Base-by-base conservation (phyloP, 2,797 vertebrate genomes). In the Phalloptychus januarius region DNA sequence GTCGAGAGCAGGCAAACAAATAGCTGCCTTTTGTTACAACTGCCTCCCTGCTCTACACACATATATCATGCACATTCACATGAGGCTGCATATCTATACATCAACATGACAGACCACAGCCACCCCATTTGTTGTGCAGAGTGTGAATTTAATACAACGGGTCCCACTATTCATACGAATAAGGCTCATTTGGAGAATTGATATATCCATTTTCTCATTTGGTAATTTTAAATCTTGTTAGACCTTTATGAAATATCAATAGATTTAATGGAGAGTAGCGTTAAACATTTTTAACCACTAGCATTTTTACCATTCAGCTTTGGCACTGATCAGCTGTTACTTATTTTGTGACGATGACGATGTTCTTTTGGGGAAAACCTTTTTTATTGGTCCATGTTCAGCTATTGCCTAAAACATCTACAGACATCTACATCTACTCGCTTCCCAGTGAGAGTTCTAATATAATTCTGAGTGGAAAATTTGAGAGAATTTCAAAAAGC, bases 21-120 rank as follows among this genome's bases (percentile, higher is more conserved):
- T 94, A 93, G 91, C 87, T 92, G 89, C 90, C 88, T 95, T 96
- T 95, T 94, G 80, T 96, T 95, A 92, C 91, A 79, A 82, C 88
- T 93, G 83, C 91, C 88, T 91, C 88, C 83, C 89, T 93, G 83
- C 87, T 89, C 80, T 76, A 52, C 63, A 83, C 79, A 87, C 86
- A 91, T 85, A 85, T 56, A 90, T 90, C 83, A 87, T 93, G 91
- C 83, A 89, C 85, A 85, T 82, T 83, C 78, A 87, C 77, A 78
- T 46, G 25, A 80, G 42, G 73, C 75, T 85, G 86, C 76, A 90
- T 89, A 93, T 87, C 88, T 94, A 90, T 95, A 91, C 79, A 94
- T 96, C 95, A 96, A 82, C 48, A 82, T 95, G 95, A 94, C 95
- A 94, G 92, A 92, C 63, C 50, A 81, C 94, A 94, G 88, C 94